phyloP scores from a whole-genome alignment of 2,113 vertebrate species.

The Spea bombifrons region DNA sequence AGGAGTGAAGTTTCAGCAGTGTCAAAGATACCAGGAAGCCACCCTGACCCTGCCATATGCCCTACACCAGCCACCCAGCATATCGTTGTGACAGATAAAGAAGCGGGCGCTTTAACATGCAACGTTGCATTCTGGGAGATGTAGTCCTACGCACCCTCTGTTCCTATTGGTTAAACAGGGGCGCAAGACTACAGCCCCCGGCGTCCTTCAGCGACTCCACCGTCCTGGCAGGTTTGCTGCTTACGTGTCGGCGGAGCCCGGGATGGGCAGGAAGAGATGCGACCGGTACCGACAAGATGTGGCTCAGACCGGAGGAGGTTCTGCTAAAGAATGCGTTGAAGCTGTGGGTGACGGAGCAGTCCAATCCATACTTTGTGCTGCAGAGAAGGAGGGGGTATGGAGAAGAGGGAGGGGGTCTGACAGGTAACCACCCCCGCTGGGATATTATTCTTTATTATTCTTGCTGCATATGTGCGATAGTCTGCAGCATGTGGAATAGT shows the following conservation, averaged over 20 bases:
- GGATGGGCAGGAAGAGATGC: conserved; percentile 53
- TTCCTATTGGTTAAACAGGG: no score
- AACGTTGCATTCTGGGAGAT: background rate
- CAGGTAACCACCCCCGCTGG: conserved; percentile 68
- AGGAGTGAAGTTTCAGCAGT: no score
- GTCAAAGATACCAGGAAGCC: no score
- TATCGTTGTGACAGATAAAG: fast-evolving
- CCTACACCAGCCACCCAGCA: fast-evolving
- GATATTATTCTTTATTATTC: no score
- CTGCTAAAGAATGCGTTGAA: conserved; percentile 93
- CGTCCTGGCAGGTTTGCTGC: conserved; percentile 67
- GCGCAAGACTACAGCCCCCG: conserved; percentile 62
- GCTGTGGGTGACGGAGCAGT: conserved; percentile 89
- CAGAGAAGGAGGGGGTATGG: conserved; percentile 88
- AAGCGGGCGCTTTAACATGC: background rate
- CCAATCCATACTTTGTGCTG: conserved; percentile 90
- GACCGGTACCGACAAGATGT: conserved; percentile 69
- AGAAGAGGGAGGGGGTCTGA: conserved; percentile 85
- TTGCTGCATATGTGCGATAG: no score
- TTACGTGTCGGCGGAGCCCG: conserved; percentile 67
- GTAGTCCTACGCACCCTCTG: background rate
- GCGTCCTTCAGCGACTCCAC: background rate
- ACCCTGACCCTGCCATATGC: fast-evolving
- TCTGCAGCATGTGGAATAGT: no score
- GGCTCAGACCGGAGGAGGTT: conserved; percentile 93